Evolutionary conservation across 1,140 invertebrate genomes (phyloP).

Genomic region (Drosophila littoralis): DNA sequence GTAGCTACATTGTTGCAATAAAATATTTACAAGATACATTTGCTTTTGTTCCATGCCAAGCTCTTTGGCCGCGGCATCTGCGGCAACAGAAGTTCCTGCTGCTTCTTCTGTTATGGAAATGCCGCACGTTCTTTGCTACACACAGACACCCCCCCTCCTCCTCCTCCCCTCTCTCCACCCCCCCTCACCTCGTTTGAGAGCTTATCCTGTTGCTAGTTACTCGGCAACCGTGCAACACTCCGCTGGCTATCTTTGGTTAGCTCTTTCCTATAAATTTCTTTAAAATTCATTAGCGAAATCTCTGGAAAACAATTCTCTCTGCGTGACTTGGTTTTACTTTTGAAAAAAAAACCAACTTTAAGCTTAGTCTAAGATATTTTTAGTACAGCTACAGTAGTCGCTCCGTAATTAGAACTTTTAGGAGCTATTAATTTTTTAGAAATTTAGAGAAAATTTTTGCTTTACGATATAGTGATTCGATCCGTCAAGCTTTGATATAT

Average conservation of each 20-base stretch:
- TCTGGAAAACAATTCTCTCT: constrained; percentile 7
- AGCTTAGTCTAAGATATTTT: no score
- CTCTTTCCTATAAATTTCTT: constrained; percentile 15
- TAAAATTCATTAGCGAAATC: constrained; percentile 26
- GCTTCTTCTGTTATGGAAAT: constrained; percentile 44
- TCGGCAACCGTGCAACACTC: constrained; percentile 6
- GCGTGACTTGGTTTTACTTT: no score
- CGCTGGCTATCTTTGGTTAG: constrained; percentile 2
- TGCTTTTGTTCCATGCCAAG: constrained; percentile 56
- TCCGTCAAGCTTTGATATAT: no score
- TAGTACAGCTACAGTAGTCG: no score
- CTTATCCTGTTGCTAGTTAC: constrained; percentile 52
- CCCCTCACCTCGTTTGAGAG: constrained; percentile 2
- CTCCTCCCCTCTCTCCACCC: background rate
- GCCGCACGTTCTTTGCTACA: constrained; percentile 36
- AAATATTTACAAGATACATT: constrained; percentile 79
- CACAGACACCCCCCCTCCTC: background rate
- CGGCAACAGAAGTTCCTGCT: constrained; percentile 57
- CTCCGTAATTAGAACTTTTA: no score
- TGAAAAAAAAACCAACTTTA: no score
- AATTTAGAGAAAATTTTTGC: no score
- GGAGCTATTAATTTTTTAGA: no score
- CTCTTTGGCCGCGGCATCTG: constrained; percentile 58
- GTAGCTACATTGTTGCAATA: constrained; percentile 75
- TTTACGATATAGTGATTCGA: no score